phyloP scores from a whole-genome alignment of 1,140 invertebrate species.

The Pseudomyrmex dendroicus region DNA sequence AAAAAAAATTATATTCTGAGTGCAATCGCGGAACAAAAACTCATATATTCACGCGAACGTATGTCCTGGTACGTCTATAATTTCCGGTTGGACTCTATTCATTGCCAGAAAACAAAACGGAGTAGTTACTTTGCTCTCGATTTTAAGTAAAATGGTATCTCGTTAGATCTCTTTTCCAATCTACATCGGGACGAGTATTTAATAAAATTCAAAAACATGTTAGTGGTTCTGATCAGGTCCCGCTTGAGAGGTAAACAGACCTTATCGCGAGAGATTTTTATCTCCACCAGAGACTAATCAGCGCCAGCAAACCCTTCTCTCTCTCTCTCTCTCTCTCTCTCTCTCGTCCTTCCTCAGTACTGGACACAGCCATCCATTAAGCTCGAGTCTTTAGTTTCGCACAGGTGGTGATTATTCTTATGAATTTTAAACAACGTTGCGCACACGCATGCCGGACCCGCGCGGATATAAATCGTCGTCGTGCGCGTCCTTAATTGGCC shows the following conservation, averaged over 20 bases:
- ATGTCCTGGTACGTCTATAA: slow-evolving; percentile 55
- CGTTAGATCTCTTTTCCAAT: no score
- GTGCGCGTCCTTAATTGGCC: slow-evolving; percentile 66
- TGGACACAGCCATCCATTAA: slow-evolving; percentile 54
- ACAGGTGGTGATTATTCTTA: slow-evolving; percentile 67
- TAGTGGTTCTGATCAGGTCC: background rate
- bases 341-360: background rate
- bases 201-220: background rate
- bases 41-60: slow-evolving; percentile 42
- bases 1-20: slow-evolving; percentile 35
- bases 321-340: background rate
- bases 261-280: slow-evolving; percentile 33
- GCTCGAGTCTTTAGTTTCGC: slow-evolving; percentile 32
- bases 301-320: background rate
- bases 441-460: background rate
- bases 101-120: slow-evolving; percentile 60
- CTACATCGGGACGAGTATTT: background rate
- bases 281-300: slow-evolving; percentile 43
- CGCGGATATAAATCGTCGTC: slow-evolving; percentile 62
- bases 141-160: no score
- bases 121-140: slow-evolving; percentile 54
- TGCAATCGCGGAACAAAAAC: slow-evolving; percentile 11
- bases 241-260: slow-evolving; percentile 32
- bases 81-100: slow-evolving; percentile 68
- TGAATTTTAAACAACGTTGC: slow-evolving; percentile 65